Evolutionary conservation across 2,888 invertebrate genomes (phyloP).

Genomic region (Bembecia ichneumoniformis): DNA sequence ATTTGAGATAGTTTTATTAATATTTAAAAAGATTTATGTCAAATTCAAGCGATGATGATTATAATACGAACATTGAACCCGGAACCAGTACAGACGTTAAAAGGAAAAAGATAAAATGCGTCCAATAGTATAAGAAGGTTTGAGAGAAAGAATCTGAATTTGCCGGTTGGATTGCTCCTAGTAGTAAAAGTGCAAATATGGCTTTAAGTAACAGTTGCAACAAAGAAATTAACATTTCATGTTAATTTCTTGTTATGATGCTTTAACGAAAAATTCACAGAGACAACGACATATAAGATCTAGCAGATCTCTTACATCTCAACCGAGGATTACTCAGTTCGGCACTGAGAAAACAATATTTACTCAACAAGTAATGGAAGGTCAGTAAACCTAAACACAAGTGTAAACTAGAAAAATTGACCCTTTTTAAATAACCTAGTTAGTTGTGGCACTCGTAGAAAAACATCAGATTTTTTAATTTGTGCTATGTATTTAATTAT

Average conservation of each 20-base stretch:
- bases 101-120: neutral
- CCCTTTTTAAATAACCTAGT: neutral
- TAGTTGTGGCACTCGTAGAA: neutral
- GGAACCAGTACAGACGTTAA: neutral
- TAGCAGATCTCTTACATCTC: neutral
- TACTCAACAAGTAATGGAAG: neutral
- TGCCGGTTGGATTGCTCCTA: slow-evolving; percentile 2
- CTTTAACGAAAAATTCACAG: neutral
- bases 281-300: slow-evolving; percentile 1
- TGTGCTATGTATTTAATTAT: neutral
- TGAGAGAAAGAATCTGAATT: slow-evolving; percentile 2
- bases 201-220: neutral
- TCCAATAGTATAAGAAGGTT: slow-evolving; percentile 1
- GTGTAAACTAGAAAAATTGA: neutral
- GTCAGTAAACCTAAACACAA: neutral
- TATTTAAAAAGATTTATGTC: neutral
- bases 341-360: neutral
- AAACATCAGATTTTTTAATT: neutral
- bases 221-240: slow-evolving; percentile 1
- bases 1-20: neutral
- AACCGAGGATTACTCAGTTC: neutral
- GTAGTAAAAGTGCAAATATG: neutral
- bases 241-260: neutral
- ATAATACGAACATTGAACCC: slow-evolving; percentile 1
- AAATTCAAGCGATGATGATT: neutral